phyloP scores from a whole-genome alignment of 2,797 vertebrate species.

The Sphaeramia orbicularis region DNA sequence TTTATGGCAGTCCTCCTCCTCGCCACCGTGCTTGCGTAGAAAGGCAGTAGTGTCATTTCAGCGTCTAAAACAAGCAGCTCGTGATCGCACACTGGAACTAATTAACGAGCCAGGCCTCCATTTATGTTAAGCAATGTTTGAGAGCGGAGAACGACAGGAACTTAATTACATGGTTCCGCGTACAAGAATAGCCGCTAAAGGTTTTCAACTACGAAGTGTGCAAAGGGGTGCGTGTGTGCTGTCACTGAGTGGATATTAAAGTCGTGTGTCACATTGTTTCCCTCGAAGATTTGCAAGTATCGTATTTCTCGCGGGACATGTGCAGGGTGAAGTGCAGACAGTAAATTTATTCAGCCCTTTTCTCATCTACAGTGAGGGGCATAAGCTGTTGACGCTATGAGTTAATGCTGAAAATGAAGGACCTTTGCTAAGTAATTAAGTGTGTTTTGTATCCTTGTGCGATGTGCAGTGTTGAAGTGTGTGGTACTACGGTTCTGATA shows the following conservation, averaged over 20 bases:
- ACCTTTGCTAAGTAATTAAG: conserved; percentile 17
- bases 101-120: conserved; percentile 74
- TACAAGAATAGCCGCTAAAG: conserved; percentile 66
- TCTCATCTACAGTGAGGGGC: conserved; percentile 10
- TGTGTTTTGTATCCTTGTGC: neutral
- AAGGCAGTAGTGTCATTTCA: conserved; percentile 52
- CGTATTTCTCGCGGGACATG: conserved; percentile 41
- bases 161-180: conserved; percentile 74
- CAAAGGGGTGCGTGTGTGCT: conserved; percentile 19
- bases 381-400: conserved; percentile 8
- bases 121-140: conserved; percentile 76
- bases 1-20: conserved; percentile 48
- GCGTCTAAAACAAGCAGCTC: conserved; percentile 59
- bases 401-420: conserved; percentile 8
- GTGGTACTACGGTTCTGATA: neutral
- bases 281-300: conserved; percentile 53
- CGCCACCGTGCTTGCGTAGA: conserved; percentile 35
- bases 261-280: conserved; percentile 64
- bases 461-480: neutral
- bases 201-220: conserved; percentile 48
- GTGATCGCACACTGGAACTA: conserved; percentile 76
- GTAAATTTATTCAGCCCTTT: conserved; percentile 37
- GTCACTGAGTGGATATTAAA: conserved; percentile 56
- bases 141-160: conserved; percentile 70
- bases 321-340: conserved; percentile 29